Evolutionary conservation across 2,888 invertebrate species (phyloP), one percentile per base, ranked within the genome.

Genomic region (Metopia argyrocephala): DNA sequence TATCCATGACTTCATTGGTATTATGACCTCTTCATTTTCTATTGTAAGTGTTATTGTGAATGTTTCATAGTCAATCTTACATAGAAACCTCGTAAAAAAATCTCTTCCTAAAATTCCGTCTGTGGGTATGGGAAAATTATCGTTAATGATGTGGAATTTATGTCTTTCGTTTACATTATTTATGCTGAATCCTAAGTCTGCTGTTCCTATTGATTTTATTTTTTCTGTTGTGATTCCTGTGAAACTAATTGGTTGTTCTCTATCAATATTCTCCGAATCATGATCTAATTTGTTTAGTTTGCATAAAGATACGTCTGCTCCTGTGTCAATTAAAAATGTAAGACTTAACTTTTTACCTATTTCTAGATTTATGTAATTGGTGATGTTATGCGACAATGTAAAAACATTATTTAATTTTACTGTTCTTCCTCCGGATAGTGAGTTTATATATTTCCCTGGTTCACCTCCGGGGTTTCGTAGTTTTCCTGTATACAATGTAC

Each of bases 401-500:
- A 50, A 27, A 20, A 46, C 46, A 38, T 46, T 61, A 46, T 45
- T 21, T 20, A 31, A 4, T 50, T 31, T 31, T 31, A 21, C 12
- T 50, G 20, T 50, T 21, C 9, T 0, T 28, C 5, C 20, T 64
- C 48, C 64, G 48, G 64, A 48, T 27, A 48, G 64, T 48, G 64
- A n/a, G 64, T 3, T 28, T 28, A 5, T 28, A 28, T 6, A 28
- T 3, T 28, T 28, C 3, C 28, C 3, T 6, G 28, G 28, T 64
- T 64, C n/a, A 64, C n/a, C 5, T 46, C 27, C 64, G 20, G 31
- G 31, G 9, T 15, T 18, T 48, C 28, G 50, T 7, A 28, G 64
- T 65, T 65, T 65, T 65, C 50, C 48, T 64, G 64, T 48, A 48
- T 25, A 48, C 25, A 64, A 21, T 48, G 48, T 20, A 64, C 12